These are phyloP conservation scores for Drosophila leonis DNA, from an alignment of 2,888 invertebrate species.

Conservation along the genomic window DNA sequence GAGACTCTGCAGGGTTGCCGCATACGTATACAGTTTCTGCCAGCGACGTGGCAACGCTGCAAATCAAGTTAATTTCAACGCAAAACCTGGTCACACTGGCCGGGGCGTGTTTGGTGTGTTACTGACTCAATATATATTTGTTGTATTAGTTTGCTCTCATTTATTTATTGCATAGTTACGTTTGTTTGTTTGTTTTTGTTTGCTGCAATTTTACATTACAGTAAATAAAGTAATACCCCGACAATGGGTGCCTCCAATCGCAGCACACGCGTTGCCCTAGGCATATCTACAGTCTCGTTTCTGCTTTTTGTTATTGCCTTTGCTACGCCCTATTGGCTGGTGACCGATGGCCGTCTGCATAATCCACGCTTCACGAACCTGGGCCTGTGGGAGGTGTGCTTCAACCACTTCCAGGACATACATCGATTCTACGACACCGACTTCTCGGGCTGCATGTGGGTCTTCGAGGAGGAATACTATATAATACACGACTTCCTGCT, in stretches of 20 bases:
- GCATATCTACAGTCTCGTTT: slow-evolving; percentile 89
- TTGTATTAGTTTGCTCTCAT: slow-evolving; percentile 28
- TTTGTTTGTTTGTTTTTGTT: slow-evolving; percentile 4
- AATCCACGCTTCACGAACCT: slow-evolving; percentile 93
- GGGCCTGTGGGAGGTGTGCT: slow-evolving; percentile 98
- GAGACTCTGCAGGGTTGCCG: slow-evolving; percentile 36
- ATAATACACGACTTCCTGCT: slow-evolving; percentile 95
- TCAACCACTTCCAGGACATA: slow-evolving; percentile 94
- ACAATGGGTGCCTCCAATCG: slow-evolving; percentile 85
- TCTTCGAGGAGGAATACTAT: slow-evolving; percentile 98
- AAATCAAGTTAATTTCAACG: neutral
- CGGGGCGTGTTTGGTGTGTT: slow-evolving; percentile 55
- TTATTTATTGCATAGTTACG: slow-evolving; percentile 16
- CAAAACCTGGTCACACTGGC: slow-evolving; percentile 39
- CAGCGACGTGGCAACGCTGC: slow-evolving; percentile 18
- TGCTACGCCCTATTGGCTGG: slow-evolving; percentile 95
- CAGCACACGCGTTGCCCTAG: slow-evolving; percentile 87
- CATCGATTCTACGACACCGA: slow-evolving; percentile 93
- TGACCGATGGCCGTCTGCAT: slow-evolving; percentile 91
- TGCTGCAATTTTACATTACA: neutral
- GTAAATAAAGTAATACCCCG: neutral
- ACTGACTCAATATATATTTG: slow-evolving; percentile 45
- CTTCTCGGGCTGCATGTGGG: slow-evolving; percentile 97
- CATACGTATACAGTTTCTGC: neutral
- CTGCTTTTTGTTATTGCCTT: slow-evolving; percentile 92